A percentile compares a stretch with the other conserved stretches of the same genome.
These are phyloP conservation scores for Epinotia bilunana DNA, from an alignment of 2,888 invertebrate genomes.

Conservation along the genomic window DNA sequence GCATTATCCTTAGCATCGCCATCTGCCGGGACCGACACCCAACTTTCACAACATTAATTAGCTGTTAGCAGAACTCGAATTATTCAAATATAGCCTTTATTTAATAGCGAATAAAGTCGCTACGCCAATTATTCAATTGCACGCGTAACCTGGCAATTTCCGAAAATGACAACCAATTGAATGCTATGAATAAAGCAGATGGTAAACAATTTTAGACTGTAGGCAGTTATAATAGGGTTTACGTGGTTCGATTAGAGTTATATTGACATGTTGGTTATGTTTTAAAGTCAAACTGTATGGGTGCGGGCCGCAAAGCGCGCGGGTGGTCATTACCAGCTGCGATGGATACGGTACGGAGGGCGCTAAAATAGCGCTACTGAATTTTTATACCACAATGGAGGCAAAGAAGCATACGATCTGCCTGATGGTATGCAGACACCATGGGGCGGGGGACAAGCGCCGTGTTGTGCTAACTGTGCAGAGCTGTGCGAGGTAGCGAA, in stretches of 20 bases:
- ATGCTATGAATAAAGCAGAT: not conserved
- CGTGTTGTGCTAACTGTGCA: too few species aligned
- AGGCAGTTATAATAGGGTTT: fast-evolving
- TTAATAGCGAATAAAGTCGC: not conserved
- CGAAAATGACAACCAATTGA: not conserved
- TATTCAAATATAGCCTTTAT: conserved; percentile 20
- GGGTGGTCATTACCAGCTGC: conserved; percentile 78
- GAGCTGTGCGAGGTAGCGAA: too few species aligned
- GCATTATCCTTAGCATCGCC: conserved; percentile 71
- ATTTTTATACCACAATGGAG: not conserved
- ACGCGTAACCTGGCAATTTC: conserved; percentile 10
- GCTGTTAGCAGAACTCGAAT: conserved; percentile 42
- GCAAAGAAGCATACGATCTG: too few species aligned
- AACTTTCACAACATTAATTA: conserved; percentile 45
- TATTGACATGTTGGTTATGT: conserved; percentile 49
- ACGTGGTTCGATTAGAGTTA: conserved; percentile 4
- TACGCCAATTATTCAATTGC: not conserved
- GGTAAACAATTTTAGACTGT: conserved; percentile 52
- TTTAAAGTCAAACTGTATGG: conserved; percentile 66
- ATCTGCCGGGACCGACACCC: conserved; percentile 67
- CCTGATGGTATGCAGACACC: too few species aligned
- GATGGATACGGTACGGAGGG: conserved; percentile 60
- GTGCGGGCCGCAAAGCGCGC: conserved; percentile 62
- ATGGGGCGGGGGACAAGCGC: too few species aligned
- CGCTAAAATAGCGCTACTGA: conserved; percentile 63